Base-by-base conservation (phyloP, 2,113 vertebrate species). In the Emydura subglobosa region DNA sequence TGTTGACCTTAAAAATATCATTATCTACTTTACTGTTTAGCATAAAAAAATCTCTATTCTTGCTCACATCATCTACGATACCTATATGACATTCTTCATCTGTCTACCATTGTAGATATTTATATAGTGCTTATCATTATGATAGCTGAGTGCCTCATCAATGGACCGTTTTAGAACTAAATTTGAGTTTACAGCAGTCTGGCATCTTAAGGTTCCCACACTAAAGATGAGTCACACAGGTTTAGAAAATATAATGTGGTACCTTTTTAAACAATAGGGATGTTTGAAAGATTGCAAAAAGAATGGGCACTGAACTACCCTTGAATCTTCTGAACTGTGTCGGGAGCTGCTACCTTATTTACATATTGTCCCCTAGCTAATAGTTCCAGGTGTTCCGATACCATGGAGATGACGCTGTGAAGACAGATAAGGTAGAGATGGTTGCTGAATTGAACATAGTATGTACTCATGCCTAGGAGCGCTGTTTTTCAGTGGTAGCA, bases 331-430 rank as follows among this genome's bases (percentile, higher is more conserved):
- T 59, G 57, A 55, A 78, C 68, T 95, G 68, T 85, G 68, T 83
- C 88, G 91, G 31, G 50, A 94, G 47, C 85, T 96, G 95, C 85
- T 87, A 88, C 79, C 57, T 59, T 44, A 88, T 96, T 93, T 95
- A 2, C 0, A 29, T 89, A 85, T 91, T 92, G 79, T 91, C 94
- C 85, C 95, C 92, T 49, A 68, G 90, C 74, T 88, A 74, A 34
- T 79, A 88, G 65, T 94, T 97, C 79, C 93, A 95, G 92, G 85
- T 95, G 76, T 91, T 85, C 80, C 76, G 91, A 83, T 95, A 82
- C 85, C 90, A 93, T 94, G 92, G 95, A 95, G 94, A 97, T 0
- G 12, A 93, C 81, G 85, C 87, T 95, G 91, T 93, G 93, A 89
- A 92, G 94, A 68, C 50, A 86, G 87, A 74, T 96, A 95, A 68